These are phyloP conservation scores for Bombus pascuorum DNA, from an alignment of 1,140 invertebrate genomes.

Conservation along the genomic window DNA sequence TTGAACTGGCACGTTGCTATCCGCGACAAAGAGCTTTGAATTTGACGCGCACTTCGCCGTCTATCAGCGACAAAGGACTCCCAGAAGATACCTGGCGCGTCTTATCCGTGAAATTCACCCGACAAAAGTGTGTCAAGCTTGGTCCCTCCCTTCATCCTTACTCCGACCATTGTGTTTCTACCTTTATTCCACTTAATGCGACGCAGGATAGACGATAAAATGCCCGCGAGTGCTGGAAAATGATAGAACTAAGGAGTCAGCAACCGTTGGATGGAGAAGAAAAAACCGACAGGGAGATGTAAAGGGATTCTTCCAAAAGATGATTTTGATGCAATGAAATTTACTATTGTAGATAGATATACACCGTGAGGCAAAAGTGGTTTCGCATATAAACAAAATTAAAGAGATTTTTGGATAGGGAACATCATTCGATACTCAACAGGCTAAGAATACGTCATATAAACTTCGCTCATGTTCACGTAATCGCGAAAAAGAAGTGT, in stretches of 20 bases:
- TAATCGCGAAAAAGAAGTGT: no score
- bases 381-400: no score
- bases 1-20: constrained; percentile 24
- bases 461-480: no score
- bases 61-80: constrained; percentile 38
- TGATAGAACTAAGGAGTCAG: neutral
- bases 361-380: no score
- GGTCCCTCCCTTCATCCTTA: constrained; percentile 1
- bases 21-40: constrained; percentile 15
- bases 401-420: no score
- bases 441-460: no score
- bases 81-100: constrained; percentile 34
- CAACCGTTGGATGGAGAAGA: neutral
- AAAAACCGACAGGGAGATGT: neutral
- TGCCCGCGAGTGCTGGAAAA: constrained; percentile 4
- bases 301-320: neutral
- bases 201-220: constrained; percentile 32
- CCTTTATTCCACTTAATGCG: constrained; percentile 34
- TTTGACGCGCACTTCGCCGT: constrained; percentile 19
- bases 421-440: no score
- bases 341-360: no score
- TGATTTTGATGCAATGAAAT: no score
- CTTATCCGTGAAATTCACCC: constrained; percentile 41
- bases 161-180: constrained; percentile 28
- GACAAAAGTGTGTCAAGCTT: constrained; percentile 41